A percentile compares a stretch with the other conserved stretches of the same genome.
phyloP scores from a whole-genome alignment of 2,797 vertebrate species.

The Tympanoctomys barrerae region DNA sequence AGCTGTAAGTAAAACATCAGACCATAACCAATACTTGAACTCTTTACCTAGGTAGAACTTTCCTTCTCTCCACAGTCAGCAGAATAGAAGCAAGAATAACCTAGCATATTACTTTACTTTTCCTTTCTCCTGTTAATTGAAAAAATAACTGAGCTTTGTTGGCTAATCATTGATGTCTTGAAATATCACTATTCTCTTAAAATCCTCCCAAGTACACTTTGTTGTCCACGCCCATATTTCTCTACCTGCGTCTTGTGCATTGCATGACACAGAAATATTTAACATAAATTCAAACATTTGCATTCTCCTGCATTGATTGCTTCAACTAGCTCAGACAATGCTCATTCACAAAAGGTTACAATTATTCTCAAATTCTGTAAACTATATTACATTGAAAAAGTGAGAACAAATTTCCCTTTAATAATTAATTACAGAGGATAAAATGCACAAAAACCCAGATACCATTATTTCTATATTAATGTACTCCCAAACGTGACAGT shows the following conservation, averaged over 20 bases:
- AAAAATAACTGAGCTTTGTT: not conserved
- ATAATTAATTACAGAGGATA: not conserved
- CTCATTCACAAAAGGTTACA: not conserved
- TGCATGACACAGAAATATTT: not conserved
- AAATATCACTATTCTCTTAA: not conserved
- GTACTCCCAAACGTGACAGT: not conserved
- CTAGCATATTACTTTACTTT: not conserved
- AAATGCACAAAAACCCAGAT: not conserved
- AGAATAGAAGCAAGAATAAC: not conserved
- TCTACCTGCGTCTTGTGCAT: not conserved
- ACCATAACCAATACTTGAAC: not conserved
- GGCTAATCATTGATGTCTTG: not conserved
- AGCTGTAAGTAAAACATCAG: not conserved
- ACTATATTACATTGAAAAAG: not conserved
- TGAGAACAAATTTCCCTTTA: not conserved
- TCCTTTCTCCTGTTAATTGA: not conserved
- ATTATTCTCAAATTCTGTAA: not conserved
- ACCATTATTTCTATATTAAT: not conserved
- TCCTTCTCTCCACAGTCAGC: not conserved
- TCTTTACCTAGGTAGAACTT: not conserved
- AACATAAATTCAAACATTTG: not conserved
- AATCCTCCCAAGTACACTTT: not conserved
- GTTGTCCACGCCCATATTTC: not conserved
- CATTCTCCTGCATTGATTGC: not conserved
- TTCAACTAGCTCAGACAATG: not conserved